Evolutionary conservation across 1,140 invertebrate species (phyloP).

Genomic region (Periplaneta americana): DNA sequence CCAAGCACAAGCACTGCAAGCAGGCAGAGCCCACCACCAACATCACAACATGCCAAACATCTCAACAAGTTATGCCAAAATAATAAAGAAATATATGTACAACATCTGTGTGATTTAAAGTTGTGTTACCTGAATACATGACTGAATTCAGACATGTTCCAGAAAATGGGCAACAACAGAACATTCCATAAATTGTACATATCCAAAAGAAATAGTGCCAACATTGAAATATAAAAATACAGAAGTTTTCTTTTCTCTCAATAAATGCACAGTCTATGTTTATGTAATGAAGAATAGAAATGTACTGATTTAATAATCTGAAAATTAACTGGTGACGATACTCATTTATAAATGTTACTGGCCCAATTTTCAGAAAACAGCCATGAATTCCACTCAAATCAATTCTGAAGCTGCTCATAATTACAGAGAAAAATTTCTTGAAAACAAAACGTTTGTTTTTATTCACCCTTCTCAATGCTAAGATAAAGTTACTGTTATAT

Average conservation of each 20-base stretch:
- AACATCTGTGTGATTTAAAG: not conserved
- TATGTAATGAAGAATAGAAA: not conserved
- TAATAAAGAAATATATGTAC: not conserved
- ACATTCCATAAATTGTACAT: not conserved
- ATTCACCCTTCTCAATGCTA: not conserved
- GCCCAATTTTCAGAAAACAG: not conserved
- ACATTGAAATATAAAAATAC: not conserved
- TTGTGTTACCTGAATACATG: not conserved
- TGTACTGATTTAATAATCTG: not conserved
- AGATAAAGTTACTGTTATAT: not conserved
- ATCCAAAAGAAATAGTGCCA: too few species aligned
- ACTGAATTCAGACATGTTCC: not conserved
- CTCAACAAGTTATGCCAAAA: not conserved
- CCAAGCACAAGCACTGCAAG: not conserved
- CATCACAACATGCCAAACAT: not conserved
- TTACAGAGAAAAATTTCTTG: not conserved
- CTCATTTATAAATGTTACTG: not conserved
- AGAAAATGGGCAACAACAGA: not conserved
- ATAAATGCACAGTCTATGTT: too few species aligned
- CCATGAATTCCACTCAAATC: not conserved
- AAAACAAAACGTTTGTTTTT: not conserved
- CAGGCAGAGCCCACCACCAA: not conserved
- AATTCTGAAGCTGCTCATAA: not conserved
- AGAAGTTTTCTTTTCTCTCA: too few species aligned
- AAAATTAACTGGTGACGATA: not conserved